phyloP scores from a whole-genome alignment of 2,113 vertebrate species.

The Myotis yumanensis region DNA sequence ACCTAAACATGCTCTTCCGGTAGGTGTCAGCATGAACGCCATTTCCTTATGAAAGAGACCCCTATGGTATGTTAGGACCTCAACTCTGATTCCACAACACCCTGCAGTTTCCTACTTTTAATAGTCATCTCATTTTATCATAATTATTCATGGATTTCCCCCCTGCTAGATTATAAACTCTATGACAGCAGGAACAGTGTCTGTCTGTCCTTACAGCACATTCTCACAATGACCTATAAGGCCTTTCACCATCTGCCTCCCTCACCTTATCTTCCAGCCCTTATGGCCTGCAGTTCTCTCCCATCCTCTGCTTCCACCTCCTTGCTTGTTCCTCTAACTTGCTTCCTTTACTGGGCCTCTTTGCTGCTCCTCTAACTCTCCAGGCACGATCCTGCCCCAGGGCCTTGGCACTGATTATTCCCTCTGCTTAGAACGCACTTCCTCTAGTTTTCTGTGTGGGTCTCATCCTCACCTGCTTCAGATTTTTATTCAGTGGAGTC shows the following conservation, averaged over 20 bases:
- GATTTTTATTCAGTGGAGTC: neutral
- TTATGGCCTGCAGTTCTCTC: neutral
- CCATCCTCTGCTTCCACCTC: neutral
- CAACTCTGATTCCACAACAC: neutral
- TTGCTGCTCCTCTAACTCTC: neutral
- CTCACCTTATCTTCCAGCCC: neutral
- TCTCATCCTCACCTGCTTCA: neutral
- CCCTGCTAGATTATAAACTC: neutral
- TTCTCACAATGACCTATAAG: neutral
- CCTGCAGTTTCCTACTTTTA: neutral
- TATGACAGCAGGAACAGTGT: neutral
- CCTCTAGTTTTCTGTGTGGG: neutral
- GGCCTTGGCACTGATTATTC: neutral
- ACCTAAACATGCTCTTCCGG: accelerated
- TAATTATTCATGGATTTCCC: neutral
- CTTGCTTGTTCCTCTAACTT: neutral
- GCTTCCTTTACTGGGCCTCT: neutral
- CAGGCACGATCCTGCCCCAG: neutral
- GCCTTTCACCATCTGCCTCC: neutral
- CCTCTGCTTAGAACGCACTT: neutral
- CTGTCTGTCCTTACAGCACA: no score
- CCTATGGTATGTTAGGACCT: neutral
- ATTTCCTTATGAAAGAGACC: neutral
- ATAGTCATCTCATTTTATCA: neutral
- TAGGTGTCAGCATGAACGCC: neutral